Conservation (phyloP, 2,797 vertebrate genomes). For the Pachyuromys duprasi region DNA sequence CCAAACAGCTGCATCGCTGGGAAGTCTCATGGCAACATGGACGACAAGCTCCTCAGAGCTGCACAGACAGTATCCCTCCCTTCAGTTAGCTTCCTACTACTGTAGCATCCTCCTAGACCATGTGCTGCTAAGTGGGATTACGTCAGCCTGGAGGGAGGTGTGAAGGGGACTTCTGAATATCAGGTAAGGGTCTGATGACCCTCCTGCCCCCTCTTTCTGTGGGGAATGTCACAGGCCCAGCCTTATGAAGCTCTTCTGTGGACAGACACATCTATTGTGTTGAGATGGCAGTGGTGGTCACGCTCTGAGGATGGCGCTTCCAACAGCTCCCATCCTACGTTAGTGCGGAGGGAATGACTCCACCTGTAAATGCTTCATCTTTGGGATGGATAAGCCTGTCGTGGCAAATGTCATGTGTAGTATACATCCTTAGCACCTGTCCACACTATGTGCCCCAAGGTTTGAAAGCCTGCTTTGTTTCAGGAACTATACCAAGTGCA, state of each 20-base stretch:
- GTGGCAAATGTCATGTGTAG: rapidly evolving
- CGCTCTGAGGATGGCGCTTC: not conserved
- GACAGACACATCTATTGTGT: not conserved
- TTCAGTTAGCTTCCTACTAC: not conserved
- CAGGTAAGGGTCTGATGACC: not conserved
- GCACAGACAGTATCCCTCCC: not conserved
- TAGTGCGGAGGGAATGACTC: not conserved
- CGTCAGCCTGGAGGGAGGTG: not conserved
- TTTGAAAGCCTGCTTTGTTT: not conserved
- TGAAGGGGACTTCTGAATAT: not conserved
- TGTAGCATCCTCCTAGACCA: not conserved
- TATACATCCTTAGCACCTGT: not conserved
- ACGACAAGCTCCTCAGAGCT: not conserved
- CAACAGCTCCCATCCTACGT: not conserved
- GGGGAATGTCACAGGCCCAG: not conserved
- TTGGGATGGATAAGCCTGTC: rapidly evolving
- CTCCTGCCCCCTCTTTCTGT: not conserved
- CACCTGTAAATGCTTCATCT: rapidly evolving
- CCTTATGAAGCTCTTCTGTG: not conserved
- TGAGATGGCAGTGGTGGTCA: not conserved
- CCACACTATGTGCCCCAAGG: no score
- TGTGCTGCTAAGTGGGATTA: not conserved
- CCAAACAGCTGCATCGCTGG: not conserved
- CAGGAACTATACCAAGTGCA: not conserved
- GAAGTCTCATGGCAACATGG: not conserved